Evolutionary conservation across 2,113 vertebrate species (phyloP), one percentile per base, ranked within the genome.

Genomic region (Regulus satrapa): DNA sequence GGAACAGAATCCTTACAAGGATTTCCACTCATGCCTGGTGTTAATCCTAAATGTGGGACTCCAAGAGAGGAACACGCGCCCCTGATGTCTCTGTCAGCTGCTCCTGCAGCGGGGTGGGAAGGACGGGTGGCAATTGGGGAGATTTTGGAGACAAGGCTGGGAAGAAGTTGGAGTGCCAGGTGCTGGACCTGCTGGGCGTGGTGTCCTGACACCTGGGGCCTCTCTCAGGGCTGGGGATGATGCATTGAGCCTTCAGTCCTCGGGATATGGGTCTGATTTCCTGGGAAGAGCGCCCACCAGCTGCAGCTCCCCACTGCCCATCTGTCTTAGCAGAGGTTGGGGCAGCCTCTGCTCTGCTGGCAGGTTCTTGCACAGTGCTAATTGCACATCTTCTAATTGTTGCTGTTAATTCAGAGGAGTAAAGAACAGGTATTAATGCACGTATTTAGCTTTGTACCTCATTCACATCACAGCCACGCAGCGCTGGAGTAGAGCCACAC

Each of bases 91-190:
- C 9, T 11, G 13, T 12, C 83, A 68, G 66, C 49, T 67, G 36
- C 12, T 80, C 75, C 73, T 74, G 54, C 32, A 17, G 55, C 7
- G 6, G 48, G 16, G 6, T 38, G 48, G 66, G 73, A 38, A 26
- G 31, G 1, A 1, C 0, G 0, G 12, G 6, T 66, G 51, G 38
- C 38, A 81, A 69, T 0, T 0, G 1, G 4, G 16, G 8, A 2
- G 4, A 0, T 54, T 81, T 69, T 24, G 62, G 56, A 61, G 38
- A 18, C 2, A 12, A 62, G 40, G 62, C 13, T n/a, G 59, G 49
- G n/a, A 28, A 49, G 61, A 51, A 49, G 56, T 19, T 9, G 51
- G 43, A 87, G 67, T 52, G 31, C 46, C 71, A 78, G 59, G 75
- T 75, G 75, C 66, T 40, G 56, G 66, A 84, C 63, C 77, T 63